A percentile compares a stretch with the other conserved stretches of the same genome.
Evolutionary conservation across 2,888 invertebrate genomes (phyloP).

Genomic region (Acronicta leporina): DNA sequence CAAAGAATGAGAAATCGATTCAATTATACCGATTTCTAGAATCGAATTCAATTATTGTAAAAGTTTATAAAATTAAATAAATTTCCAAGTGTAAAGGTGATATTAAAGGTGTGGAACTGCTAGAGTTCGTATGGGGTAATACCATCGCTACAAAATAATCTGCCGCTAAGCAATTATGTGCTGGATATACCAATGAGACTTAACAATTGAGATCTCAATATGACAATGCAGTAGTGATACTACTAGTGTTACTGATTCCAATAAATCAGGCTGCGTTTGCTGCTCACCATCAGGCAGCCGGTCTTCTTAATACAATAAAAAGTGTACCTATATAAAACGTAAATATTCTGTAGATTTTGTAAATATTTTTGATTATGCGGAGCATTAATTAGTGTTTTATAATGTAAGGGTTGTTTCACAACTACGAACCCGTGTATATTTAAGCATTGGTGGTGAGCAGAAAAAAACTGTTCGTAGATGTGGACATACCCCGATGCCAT

Average conservation of each 20-base stretch:
- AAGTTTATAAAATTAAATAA: neutral
- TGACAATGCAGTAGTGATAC: too few species aligned
- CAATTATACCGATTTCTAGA: constrained; percentile 50
- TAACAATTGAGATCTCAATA: too few species aligned
- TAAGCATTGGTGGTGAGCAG: neutral
- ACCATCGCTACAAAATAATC: too few species aligned
- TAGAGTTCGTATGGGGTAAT: too few species aligned
- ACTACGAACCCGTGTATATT: neutral
- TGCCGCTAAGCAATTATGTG: too few species aligned
- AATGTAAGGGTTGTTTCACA: constrained; percentile 25
- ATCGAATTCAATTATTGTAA: constrained; percentile 9
- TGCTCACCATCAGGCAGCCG: too few species aligned
- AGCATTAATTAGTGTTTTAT: constrained; percentile 25
- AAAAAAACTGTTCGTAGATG: constrained; percentile 1
- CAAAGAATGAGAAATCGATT: constrained; percentile 54
- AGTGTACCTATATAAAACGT: neutral
- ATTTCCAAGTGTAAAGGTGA: constrained; percentile 1
- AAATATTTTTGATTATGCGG: constrained; percentile 21
- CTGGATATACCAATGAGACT: too few species aligned
- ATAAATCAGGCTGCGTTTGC: too few species aligned
- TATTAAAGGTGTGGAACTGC: too few species aligned
- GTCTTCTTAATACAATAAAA: too few species aligned
- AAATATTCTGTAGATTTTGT: constrained; percentile 24
- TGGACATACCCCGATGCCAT: constrained; percentile 25
- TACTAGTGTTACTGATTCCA: too few species aligned